Conservation (phyloP, 2,888 invertebrate genomes). For the Nomada hirtipes region DNA sequence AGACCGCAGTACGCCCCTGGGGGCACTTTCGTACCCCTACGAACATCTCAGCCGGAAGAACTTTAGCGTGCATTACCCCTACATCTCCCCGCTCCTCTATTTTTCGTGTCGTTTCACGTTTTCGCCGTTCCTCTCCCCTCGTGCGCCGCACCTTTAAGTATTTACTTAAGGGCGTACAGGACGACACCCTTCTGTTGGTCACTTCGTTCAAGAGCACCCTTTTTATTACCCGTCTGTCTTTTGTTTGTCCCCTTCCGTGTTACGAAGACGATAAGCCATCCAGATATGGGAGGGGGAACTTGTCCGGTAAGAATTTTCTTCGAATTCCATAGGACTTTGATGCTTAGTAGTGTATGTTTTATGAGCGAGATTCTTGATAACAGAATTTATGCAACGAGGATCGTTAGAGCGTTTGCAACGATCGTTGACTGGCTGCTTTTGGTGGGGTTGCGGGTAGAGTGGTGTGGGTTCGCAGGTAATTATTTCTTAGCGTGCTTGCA, state of each 20-base stretch:
- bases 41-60: constrained; percentile 65
- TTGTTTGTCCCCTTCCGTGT: neutral
- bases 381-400: constrained; percentile 25
- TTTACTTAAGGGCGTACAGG: constrained; percentile 71
- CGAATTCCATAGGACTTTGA: neutral
- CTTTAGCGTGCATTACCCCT: constrained; percentile 49
- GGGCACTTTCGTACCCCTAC: constrained; percentile 71
- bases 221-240: constrained; percentile 47
- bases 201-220: constrained; percentile 41
- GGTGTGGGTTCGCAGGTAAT: constrained; percentile 4
- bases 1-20: constrained; percentile 77
- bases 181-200: constrained; percentile 35
- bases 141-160: constrained; percentile 69
- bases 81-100: constrained; percentile 26
- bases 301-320: neutral
- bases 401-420: neutral
- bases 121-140: constrained; percentile 1
- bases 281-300: neutral
- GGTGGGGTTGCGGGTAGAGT: neutral
- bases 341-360: neutral
- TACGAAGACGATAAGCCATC: neutral
- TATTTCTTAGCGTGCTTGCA: constrained; percentile 26
- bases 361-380: constrained; percentile 20
- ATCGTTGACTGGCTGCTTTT: neutral
- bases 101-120: constrained; percentile 30